A percentile compares a stretch with the other conserved stretches of the same genome.
These are phyloP conservation scores for Rhinoptilus africanus DNA, from an alignment of 2,113 vertebrate species.

Conservation along the genomic window DNA sequence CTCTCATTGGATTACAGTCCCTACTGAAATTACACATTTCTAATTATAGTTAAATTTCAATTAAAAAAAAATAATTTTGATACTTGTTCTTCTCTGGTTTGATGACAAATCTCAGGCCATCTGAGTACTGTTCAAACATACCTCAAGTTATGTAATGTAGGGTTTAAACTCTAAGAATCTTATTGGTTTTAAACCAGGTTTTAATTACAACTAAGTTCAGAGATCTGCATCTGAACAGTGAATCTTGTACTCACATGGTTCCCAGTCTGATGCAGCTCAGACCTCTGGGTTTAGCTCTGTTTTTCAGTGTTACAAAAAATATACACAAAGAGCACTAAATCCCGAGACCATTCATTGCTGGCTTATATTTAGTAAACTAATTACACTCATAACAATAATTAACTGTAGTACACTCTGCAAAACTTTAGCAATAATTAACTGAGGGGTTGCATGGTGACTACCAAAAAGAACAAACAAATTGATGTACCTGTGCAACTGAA, in stretches of 20 bases:
- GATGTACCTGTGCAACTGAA: neutral
- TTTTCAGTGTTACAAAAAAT: neutral
- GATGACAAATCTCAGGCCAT: neutral
- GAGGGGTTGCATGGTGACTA: neutral
- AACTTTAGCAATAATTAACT: neutral
- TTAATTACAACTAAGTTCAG: neutral
- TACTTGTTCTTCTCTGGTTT: too few relatives aligned
- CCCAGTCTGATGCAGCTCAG: neutral
- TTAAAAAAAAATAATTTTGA: too few relatives aligned
- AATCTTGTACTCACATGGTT: neutral
- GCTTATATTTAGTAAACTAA: neutral
- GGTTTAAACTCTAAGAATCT: neutral
- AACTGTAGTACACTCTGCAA: neutral
- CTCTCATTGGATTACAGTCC: neutral
- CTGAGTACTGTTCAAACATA: neutral
- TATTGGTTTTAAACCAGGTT: too few relatives aligned
- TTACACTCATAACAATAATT: neutral
- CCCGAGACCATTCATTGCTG: neutral
- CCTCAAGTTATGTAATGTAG: accelerated
- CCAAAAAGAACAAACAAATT: neutral
- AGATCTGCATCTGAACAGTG: neutral
- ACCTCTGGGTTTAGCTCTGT: neutral
- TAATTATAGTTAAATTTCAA: neutral
- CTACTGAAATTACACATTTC: accelerated
- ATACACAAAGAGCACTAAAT: neutral